phyloP scores from a whole-genome alignment of 2,888 invertebrate species.

The Nineta flava region DNA sequence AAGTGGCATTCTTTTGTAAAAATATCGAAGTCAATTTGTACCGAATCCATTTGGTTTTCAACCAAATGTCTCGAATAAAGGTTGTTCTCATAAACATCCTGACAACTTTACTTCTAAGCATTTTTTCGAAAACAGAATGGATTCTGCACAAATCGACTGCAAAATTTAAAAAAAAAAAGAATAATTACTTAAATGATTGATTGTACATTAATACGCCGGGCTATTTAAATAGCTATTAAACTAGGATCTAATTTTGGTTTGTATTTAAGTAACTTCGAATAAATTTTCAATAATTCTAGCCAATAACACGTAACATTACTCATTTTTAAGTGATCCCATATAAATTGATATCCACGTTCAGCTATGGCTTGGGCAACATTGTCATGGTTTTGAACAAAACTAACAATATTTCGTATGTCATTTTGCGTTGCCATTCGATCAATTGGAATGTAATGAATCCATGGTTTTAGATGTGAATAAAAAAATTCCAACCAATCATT shows the following conservation, averaged over 20 bases:
- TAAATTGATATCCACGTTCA: slow-evolving; percentile 61
- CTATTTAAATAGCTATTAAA: slow-evolving; percentile 26
- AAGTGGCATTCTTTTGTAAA: too few relatives aligned
- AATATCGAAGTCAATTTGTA: too few relatives aligned
- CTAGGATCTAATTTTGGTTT: slow-evolving; percentile 39
- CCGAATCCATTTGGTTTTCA: too few relatives aligned
- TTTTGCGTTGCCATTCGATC: slow-evolving; percentile 41
- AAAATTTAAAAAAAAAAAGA: too few relatives aligned
- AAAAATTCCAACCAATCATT: slow-evolving; percentile 92
- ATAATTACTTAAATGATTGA: too few relatives aligned
- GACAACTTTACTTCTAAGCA: too few relatives aligned
- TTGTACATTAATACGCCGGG: too few relatives aligned
- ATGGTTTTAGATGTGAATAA: slow-evolving; percentile 76
- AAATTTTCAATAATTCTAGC: slow-evolving; percentile 56
- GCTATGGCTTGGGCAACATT: slow-evolving; percentile 62
- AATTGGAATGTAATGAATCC: slow-evolving; percentile 92
- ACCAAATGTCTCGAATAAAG: too few relatives aligned
- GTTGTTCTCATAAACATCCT: too few relatives aligned
- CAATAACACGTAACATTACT: slow-evolving; percentile 78
- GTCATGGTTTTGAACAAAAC: slow-evolving; percentile 65
- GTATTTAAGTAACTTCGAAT: slow-evolving; percentile 57
- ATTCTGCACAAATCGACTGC: too few relatives aligned
- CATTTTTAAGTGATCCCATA: slow-evolving; percentile 69
- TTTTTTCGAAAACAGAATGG: too few relatives aligned
- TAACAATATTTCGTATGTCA: slow-evolving; percentile 53